Conservation (phyloP, 2,888 invertebrate species). For the Lepidonotus clava region DNA sequence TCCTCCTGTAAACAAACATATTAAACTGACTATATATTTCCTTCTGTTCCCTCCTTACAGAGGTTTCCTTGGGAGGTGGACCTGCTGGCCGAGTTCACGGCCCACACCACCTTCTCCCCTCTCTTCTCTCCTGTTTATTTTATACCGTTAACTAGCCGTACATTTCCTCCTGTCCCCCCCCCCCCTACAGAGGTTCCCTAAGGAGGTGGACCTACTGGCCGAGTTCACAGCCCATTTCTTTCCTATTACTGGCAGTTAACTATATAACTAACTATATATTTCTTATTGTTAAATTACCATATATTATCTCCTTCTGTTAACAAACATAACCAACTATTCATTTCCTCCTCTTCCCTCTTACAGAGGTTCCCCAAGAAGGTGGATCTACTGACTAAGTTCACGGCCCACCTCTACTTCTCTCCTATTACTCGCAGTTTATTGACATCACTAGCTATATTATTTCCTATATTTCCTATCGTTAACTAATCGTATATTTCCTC, state of each 20-base stretch:
- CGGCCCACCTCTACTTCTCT: constrained; percentile 61
- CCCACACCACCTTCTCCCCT: too few species aligned
- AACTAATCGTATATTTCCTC: not conserved
- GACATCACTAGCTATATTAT: too few species aligned
- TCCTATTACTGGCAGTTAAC: too few species aligned
- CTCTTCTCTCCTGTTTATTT: too few species aligned
- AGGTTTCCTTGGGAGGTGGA: too few species aligned
- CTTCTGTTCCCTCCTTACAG: too few species aligned
- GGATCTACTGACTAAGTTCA: constrained; percentile 51
- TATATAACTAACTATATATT: not conserved
- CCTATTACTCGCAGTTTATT: constrained; percentile 56
- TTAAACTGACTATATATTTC: too few species aligned
- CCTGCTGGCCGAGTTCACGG: too few species aligned
- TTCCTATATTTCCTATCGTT: not conserved
- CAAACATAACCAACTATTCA: not conserved
- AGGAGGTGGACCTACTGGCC: constrained; percentile 45
- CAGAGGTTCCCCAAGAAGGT: constrained; percentile 53
- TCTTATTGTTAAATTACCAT: too few species aligned
- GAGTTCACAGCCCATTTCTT: constrained; percentile 56
- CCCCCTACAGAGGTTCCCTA: constrained; percentile 40
- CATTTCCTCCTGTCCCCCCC: not conserved
- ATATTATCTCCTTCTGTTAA: not conserved
- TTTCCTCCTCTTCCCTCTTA: not conserved
- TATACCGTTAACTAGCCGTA: too few species aligned
- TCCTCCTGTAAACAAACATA: too few species aligned